Evolutionary conservation across 92 coral and sea anemone species (phyloP), one percentile per base, ranked within the genome.

Genomic region (Paragorgia papillata): DNA sequence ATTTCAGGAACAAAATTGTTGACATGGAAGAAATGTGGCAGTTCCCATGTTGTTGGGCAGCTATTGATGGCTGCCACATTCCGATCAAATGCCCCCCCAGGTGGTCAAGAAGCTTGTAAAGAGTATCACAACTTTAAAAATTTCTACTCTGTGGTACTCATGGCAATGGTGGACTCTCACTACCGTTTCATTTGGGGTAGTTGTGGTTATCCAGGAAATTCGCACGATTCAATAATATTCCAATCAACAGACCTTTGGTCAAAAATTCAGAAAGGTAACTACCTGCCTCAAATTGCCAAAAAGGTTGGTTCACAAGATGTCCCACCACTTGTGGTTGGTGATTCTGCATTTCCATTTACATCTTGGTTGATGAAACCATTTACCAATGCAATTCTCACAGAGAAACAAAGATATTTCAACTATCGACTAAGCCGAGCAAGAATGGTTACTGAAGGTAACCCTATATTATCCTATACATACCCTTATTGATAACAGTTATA

Each of bases 1-100:
- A 51, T 28, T 62, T 62, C 66, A 55, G 66, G 21, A n/a, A n/a
- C n/a, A 80, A 82, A 53, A 64, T 82, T 57, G 18, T 82, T 25
- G 86, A 82, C 74, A 83, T 76, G 82, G 87, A 83, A 76, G 69
- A 83, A 78, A 44, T 76, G 61, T 83, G 87, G 87, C 87, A 76
- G 66, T 83, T 83, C 39, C 87, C 83, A 32, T 83, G 74, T 63
- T 75, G 80, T 57, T 84, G 84, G 88, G 66, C 80, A 21, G 84
- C 84, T 28, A 65, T 84, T 70, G 81, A 76, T 76, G 83, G 87
- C 33, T 83, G 87, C 69, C 87, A 83, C 50, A 53, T 83, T 30
- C 79, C 82, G 15, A 55, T 83, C 25, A 83, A 76, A 73, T 75
- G 87, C 28, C 79, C 87, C 43, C 69, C 87, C 14, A n/a, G 87